Conservation (phyloP, 2,797 vertebrate genomes). For the Takifugu rubripes region DNA sequence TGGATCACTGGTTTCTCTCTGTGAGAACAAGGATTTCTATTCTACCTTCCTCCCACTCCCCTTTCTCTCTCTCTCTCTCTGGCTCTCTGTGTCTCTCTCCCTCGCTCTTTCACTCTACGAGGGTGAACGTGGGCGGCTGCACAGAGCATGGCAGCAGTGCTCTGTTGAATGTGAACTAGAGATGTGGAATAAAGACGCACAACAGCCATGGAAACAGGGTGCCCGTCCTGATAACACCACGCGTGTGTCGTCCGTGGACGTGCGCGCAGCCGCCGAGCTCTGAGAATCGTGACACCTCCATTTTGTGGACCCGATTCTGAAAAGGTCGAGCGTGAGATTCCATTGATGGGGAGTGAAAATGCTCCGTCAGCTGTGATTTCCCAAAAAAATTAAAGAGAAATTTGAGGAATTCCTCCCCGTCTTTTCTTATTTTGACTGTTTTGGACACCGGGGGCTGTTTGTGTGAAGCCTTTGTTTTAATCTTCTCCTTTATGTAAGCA, state of each 20-base stretch:
- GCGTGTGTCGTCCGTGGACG: conserved; percentile 35
- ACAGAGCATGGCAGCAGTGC: conserved; percentile 69
- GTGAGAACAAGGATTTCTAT: conserved; percentile 67
- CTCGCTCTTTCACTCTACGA: conserved; percentile 48
- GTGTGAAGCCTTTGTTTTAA: conserved; percentile 40
- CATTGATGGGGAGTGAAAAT: conserved; percentile 21
- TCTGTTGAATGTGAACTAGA: conserved; percentile 69
- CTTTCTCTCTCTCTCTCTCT: conserved; percentile 5
- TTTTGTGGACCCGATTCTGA: conserved; percentile 11
- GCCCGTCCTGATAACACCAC: conserved; percentile 37
- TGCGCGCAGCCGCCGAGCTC: conserved; percentile 11
- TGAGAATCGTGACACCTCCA: conserved; percentile 14
- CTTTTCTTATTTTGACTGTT: conserved; percentile 23
- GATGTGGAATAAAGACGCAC: conserved; percentile 62
- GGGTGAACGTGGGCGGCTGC: conserved; percentile 74
- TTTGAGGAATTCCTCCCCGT: background rate
- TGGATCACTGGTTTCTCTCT: conserved; percentile 55
- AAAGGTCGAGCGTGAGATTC: conserved; percentile 10
- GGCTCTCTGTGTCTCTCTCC: background rate
- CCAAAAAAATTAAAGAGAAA: background rate
- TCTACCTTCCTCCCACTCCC: conserved; percentile 56
- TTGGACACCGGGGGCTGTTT: conserved; percentile 40
- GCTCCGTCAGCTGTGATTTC: conserved; percentile 12
- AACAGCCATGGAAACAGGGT: conserved; percentile 59
- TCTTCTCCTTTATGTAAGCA: conserved; percentile 44